A percentile compares a stretch with the other conserved stretches of the same genome.
Evolutionary conservation across 2,888 invertebrate genomes (phyloP).

Genomic region (Lasioglossum malachurum): DNA sequence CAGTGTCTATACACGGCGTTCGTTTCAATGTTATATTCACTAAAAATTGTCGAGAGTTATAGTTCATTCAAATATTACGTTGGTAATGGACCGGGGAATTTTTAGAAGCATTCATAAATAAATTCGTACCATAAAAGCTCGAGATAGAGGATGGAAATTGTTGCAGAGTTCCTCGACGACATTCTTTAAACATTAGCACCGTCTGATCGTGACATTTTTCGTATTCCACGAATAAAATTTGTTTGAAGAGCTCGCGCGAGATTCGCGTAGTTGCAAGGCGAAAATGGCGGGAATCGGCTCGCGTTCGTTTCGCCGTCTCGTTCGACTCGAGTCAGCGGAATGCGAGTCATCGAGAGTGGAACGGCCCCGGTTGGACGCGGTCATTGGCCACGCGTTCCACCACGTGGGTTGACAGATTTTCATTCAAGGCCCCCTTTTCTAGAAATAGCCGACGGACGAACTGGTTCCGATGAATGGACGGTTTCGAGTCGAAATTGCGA

Average conservation of each 20-base stretch:
- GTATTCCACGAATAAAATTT: background rate
- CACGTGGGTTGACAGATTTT: conserved; percentile 70
- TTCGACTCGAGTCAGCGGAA: conserved; percentile 51
- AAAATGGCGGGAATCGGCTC: conserved; percentile 10
- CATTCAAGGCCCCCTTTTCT: conserved; percentile 57
- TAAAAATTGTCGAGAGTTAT: background rate
- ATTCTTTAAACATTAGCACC: too few species aligned
- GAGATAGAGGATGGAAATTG: background rate
- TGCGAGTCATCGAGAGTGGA: conserved; percentile 68
- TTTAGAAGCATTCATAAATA: too few species aligned
- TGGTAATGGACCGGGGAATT: background rate
- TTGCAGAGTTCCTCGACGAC: too few species aligned
- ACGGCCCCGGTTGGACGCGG: conserved; percentile 62
- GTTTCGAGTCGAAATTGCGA: conserved; percentile 14
- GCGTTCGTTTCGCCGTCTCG: conserved; percentile 10
- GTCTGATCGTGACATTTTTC: background rate
- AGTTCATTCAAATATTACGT: background rate
- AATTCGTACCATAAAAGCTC: too few species aligned
- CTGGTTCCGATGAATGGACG: conserved; percentile 38
- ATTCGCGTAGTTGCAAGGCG: background rate
- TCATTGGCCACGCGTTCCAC: conserved; percentile 70
- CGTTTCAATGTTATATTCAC: background rate
- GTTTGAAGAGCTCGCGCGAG: too few species aligned
- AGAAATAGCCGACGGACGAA: conserved; percentile 38
- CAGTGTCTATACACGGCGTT: background rate